These are phyloP conservation scores for Austrofundulus limnaeus DNA, from an alignment of 2,113 vertebrate species.

Conservation along the genomic window DNA sequence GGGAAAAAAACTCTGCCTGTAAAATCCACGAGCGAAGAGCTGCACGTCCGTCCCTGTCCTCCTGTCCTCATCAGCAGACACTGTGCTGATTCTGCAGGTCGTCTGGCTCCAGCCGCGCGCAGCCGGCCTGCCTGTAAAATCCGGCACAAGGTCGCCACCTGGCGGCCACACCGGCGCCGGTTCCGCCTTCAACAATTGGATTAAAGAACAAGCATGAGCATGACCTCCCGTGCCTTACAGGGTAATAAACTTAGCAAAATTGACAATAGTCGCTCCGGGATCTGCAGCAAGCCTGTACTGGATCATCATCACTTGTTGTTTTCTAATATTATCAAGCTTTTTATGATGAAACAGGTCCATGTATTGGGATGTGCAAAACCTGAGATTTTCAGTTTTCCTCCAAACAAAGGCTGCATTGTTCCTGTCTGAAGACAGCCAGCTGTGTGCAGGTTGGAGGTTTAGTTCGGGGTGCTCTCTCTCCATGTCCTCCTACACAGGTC, in stretches of 20 bases:
- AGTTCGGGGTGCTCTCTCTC: slow-evolving; percentile 41
- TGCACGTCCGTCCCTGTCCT: slow-evolving; percentile 35
- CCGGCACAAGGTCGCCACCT: slow-evolving; percentile 71
- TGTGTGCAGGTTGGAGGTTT: slow-evolving; percentile 52
- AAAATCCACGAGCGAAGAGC: no score
- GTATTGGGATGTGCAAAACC: no score
- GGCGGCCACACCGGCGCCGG: slow-evolving; percentile 49
- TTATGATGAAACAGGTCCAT: no score
- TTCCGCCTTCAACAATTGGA: slow-evolving; percentile 56
- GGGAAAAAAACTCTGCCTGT: background rate
- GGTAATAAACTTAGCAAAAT: slow-evolving; percentile 67
- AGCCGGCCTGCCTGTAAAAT: no score
- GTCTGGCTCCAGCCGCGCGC: slow-evolving; percentile 31
- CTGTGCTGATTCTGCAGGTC: slow-evolving; percentile 50
- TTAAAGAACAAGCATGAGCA: slow-evolving; percentile 68
- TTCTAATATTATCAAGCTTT: slow-evolving; percentile 39
- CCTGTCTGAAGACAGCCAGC: slow-evolving; percentile 49
- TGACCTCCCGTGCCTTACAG: slow-evolving; percentile 48
- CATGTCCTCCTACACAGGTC: slow-evolving; percentile 74
- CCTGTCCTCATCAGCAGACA: slow-evolving; percentile 20
- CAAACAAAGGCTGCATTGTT: slow-evolving; percentile 58
- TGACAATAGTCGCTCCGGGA: slow-evolving; percentile 34
- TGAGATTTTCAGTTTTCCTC: slow-evolving; percentile 11
- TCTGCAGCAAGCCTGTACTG: slow-evolving; percentile 20
- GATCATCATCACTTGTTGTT: slow-evolving; percentile 52